Evolutionary conservation across 1,140 invertebrate species (phyloP), one percentile per base, ranked within the genome.

Genomic region (Paramacrobiotus metropolitanus): DNA sequence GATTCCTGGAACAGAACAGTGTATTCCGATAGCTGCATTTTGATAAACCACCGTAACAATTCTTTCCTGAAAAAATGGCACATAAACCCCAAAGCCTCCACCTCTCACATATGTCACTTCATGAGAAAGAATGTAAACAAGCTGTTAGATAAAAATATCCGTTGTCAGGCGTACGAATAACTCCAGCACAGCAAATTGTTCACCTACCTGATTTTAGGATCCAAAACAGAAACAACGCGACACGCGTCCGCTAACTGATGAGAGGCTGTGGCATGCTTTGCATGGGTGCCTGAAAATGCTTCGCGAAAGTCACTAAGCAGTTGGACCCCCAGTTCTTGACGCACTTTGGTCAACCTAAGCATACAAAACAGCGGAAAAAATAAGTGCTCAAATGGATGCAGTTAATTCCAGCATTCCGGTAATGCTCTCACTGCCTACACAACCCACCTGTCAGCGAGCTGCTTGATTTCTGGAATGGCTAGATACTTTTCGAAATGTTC

Each of bases 271-370:
- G 81, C 65, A 65, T 76, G 76, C 70, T 85, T 87, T 1, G 80
- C 76, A 70, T 81, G 82, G 29, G 79, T 77, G 63, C 82, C 82
- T 60, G 85, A 82, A 68, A 97, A 94, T 0, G 88, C 84, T 68
- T 88, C 82, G 66, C 87, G 84, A 74, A 97, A 95, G 74, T 98
- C 94, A n/a, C 81, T 77, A 1, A 83, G 82, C 62, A 97, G 94
- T 77, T 97, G 92, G 62, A 82, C 78, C 1, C 86, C 87, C 34
- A 97, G 74, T 61, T 88, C 82, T 1, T 80, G 72, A 64, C 90
- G 84, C 45, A 96, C 87, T 68, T 84, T 78, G 65, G 83, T 81
- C 20, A 97, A 86, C 74, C 87, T 80, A 63, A 79, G 74, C 68
- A 74, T 75, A 60, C 48, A 60, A 60, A 29, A 20, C 21, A 65